These are phyloP conservation scores for Hyles vespertilio DNA, from an alignment of 1,140 invertebrate species.

Conservation along the genomic window DNA sequence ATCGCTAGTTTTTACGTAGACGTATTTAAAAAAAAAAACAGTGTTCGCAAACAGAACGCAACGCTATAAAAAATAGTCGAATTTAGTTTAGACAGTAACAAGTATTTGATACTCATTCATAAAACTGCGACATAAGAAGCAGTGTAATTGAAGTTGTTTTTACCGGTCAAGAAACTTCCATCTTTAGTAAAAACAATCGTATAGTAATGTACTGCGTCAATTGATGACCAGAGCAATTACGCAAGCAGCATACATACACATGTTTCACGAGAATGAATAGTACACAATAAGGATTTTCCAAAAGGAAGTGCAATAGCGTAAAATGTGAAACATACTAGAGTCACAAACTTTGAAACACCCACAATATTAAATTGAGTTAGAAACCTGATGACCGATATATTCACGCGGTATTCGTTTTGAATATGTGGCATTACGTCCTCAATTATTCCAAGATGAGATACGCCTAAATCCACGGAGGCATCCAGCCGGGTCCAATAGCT, in stretches of 20 bases:
- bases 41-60: neutral
- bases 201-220: too few relatives aligned
- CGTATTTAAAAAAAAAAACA: too few relatives aligned
- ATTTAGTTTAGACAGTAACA: too few relatives aligned
- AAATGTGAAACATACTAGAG: neutral
- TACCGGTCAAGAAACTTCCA: too few relatives aligned
- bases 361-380: too few relatives aligned
- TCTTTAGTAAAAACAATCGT: too few relatives aligned
- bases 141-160: too few relatives aligned
- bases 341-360: neutral
- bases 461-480: conserved; percentile 25
- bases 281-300: neutral
- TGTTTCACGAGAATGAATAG: neutral
- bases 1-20: conserved; percentile 12
- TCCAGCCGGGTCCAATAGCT: conserved; percentile 43
- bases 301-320: conserved; percentile 1
- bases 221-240: too few relatives aligned
- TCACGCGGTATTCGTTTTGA: neutral
- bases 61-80: neutral
- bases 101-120: too few relatives aligned
- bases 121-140: too few relatives aligned
- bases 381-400: too few relatives aligned
- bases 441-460: conserved; percentile 21
- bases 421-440: conserved; percentile 16
- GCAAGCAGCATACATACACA: neutral